Percentiles rank a stretch among this genome's conserved stretches.
Conservation (phyloP, 2,113 vertebrate genomes). For the Scolopax mira region DNA sequence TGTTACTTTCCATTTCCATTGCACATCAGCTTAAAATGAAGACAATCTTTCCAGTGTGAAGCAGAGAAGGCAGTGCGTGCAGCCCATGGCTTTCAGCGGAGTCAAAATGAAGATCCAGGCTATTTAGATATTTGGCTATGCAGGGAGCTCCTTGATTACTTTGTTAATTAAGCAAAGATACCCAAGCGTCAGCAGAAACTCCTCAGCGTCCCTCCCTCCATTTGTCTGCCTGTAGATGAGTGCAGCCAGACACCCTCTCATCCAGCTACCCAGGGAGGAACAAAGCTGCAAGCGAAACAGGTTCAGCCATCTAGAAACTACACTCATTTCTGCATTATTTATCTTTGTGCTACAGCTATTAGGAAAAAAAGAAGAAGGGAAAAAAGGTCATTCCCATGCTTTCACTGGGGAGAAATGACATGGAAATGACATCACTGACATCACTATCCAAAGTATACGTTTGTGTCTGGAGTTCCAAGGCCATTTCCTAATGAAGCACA, state of each 20-base stretch:
- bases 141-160: not conserved
- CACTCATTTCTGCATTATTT: constrained; percentile 13
- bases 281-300: not conserved
- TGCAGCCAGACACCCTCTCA: not conserved
- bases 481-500: constrained; percentile 74
- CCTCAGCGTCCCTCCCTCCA: not conserved
- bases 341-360: constrained; percentile 8
- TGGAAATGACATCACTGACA: constrained; percentile 63
- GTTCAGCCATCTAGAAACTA: not conserved
- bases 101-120: not conserved
- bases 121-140: not conserved
- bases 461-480: constrained; percentile 53
- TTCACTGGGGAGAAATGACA: constrained; percentile 53
- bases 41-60: not conserved
- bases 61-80: not conserved
- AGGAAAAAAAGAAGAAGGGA: not conserved
- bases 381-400: constrained; percentile 59
- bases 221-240: not conserved
- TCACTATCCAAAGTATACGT: constrained; percentile 56
- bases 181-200: not conserved
- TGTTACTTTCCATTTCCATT: constrained; percentile 53
- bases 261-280: not conserved
- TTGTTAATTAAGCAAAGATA: constrained; percentile 6
- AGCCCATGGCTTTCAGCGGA: not conserved
- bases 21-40: constrained; percentile 20